Percentiles rank a stretch among this genome's conserved stretches.
Conservation (phyloP, 1,140 invertebrate genomes). For the Polypedilum vanderplanki region DNA sequence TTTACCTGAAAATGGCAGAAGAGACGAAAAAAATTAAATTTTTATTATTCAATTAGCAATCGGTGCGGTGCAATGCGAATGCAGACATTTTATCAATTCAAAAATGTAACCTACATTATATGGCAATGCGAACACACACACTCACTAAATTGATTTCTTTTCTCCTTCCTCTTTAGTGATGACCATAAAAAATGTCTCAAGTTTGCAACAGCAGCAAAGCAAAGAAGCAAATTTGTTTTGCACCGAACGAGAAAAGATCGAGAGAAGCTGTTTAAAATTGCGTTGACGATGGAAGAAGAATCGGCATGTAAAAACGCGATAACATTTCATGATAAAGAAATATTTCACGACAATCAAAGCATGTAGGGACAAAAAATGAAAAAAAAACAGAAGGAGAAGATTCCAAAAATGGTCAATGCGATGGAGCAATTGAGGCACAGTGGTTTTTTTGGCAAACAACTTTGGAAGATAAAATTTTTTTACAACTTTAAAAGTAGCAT, state of each 20-base stretch:
- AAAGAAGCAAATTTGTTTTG: slow-evolving; percentile 13
- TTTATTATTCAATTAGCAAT: slow-evolving; percentile 16
- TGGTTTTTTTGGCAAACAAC: background rate
- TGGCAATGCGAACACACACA: background rate
- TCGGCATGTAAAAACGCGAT: slow-evolving; percentile 16
- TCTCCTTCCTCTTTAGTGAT: background rate
- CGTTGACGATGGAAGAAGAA: slow-evolving; percentile 10
- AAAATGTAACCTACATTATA: slow-evolving; percentile 11
- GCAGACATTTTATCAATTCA: background rate
- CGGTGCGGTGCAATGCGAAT: background rate
- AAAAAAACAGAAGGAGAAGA: background rate
- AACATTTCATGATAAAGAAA: slow-evolving; percentile 19
- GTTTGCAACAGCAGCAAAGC: background rate
- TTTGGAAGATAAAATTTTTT: background rate
- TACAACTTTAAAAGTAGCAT: background rate
- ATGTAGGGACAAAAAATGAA: slow-evolving; percentile 10
- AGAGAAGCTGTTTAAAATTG: background rate
- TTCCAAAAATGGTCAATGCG: background rate
- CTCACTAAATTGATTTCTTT: background rate
- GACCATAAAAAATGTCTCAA: slow-evolving; percentile 1
- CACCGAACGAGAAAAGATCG: background rate
- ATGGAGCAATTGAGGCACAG: background rate
- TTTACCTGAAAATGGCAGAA: background rate
- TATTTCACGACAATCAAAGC: slow-evolving; percentile 12
- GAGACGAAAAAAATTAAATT: slow-evolving; percentile 1